Base-by-base conservation (phyloP, 2,113 vertebrate species). In the Alligator sinensis region DNA sequence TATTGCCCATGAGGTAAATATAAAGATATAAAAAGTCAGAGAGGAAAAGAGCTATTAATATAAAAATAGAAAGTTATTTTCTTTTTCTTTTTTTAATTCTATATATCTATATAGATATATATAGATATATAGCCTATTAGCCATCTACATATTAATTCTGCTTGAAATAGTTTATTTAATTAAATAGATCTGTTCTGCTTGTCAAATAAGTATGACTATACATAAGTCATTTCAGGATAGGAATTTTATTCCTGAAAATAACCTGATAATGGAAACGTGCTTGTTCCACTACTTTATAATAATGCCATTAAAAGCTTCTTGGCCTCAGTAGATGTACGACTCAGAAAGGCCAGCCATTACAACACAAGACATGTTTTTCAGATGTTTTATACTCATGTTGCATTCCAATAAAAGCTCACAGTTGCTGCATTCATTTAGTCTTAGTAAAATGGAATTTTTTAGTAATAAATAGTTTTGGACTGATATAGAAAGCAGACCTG, bases 241-340 rank as follows among this genome's bases (percentile, higher is more conserved):
- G 25, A 76, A 3, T 47, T 77, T 4, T 74, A 2, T 77, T 90
- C 25, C 63, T 87, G 59, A 85, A 86, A 83, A 64, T 17, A 61
- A 19, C 54, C 64, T 91, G 27, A 22, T 70, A 74, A 84, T 87
- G 77, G 24, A 77, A 92, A 47, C 54, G 64, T 83, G 38, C 47
- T 75, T 11, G 27, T 81, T 86, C 47, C 61, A 5, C 4, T 55
- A 27, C n/a, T 88, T 25, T 60, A 78, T 87, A 77, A 78, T 79
- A 89, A 54, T 38, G 74, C 80, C 15, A 80, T 47, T 85, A 64
- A 89, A 95, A 61, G 9, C 77, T 89, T 93, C 11, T 88, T 92
- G 60, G 54, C 57, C 24, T 91, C 34, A 34, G 8, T 13, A 18
- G 61, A 57, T 12, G 57, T 30, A 87, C n/a, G 80, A 7, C 81